A percentile compares a stretch with the other conserved stretches of the same genome.
phyloP scores from a whole-genome alignment of 2,797 vertebrate species.

The Gallinago stenura region DNA sequence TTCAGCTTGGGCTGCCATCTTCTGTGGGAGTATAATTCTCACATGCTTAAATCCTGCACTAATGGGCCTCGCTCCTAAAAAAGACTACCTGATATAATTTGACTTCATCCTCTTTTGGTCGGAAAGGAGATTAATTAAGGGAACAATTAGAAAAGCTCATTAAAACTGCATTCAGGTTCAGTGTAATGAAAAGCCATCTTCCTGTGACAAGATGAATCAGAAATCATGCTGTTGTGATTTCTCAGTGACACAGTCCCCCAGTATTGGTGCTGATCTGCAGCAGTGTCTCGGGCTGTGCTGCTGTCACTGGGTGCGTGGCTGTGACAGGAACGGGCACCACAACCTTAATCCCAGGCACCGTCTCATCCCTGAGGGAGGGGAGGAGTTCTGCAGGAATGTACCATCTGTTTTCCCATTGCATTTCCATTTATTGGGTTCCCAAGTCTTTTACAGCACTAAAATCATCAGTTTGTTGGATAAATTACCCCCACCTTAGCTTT shows the following conservation, averaged over 20 bases:
- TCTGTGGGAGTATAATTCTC: neutral
- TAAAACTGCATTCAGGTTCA: neutral
- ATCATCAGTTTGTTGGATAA: fast-evolving
- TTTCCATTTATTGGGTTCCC: conserved; percentile 18
- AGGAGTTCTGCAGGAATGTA: conserved; percentile 7
- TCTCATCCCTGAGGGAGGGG: conserved; percentile 26
- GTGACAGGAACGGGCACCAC: neutral
- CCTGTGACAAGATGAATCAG: neutral
- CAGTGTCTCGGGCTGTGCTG: neutral
- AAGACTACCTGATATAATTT: neutral
- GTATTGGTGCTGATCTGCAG: neutral
- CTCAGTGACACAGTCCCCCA: neutral
- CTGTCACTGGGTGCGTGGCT: neutral
- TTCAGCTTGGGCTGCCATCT: neutral
- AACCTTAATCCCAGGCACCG: neutral
- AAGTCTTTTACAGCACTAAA: neutral
- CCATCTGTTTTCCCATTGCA: neutral
- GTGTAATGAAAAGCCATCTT: neutral
- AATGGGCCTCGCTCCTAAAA: neutral
- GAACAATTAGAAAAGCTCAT: conserved; percentile 21
- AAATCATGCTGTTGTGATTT: neutral
- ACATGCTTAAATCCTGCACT: neutral
- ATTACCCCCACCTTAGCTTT: neutral
- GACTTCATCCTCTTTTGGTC: neutral
- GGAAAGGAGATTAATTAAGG: conserved; percentile 23